Percentiles rank a stretch among this genome's conserved stretches.
Evolutionary conservation across 2,797 vertebrate genomes (phyloP).

Genomic region (Acipenser transmontanus): DNA sequence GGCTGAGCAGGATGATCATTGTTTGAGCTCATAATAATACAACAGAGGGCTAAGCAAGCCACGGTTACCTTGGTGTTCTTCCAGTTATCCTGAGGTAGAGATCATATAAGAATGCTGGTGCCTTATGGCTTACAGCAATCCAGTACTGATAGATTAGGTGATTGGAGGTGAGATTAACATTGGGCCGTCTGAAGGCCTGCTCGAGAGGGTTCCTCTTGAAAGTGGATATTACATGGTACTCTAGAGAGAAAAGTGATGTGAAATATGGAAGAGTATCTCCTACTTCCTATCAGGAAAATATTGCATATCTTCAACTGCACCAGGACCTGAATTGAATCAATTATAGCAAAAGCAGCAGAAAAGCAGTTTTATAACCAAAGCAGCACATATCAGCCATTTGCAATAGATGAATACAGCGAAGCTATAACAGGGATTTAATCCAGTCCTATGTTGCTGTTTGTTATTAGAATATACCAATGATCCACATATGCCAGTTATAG

Average conservation of each 20-base stretch:
- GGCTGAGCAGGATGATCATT: conserved; percentile 19
- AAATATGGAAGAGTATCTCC: conserved; percentile 31
- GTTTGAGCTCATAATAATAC: conserved; percentile 38
- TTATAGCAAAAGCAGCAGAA: too few species aligned
- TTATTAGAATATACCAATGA: too few species aligned
- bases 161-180: conserved; percentile 99
- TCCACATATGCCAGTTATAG: too few species aligned
- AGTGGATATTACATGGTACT: conserved; percentile 99
- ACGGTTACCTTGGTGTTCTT: conserved; percentile 98
- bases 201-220: conserved; percentile 99
- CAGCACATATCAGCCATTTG: too few species aligned
- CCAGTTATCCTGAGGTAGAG: conserved; percentile 98
- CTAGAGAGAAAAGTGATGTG: conserved; percentile 86
- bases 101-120: conserved; percentile 98
- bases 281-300: neutral
- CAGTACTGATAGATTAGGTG: conserved; percentile 99
- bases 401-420: too few species aligned
- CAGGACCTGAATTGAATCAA: too few species aligned
- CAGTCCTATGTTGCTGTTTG: too few species aligned
- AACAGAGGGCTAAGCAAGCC: conserved; percentile 54
- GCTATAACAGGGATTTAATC: too few species aligned
- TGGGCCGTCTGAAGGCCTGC: conserved; percentile 98
- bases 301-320: neutral
- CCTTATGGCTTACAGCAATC: conserved; percentile 99
- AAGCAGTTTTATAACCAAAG: too few species aligned